Percentiles rank a stretch among this genome's conserved stretches.
These are phyloP conservation scores for Dendrolimus pini DNA, from an alignment of 2,888 invertebrate genomes.

Conservation along the genomic window DNA sequence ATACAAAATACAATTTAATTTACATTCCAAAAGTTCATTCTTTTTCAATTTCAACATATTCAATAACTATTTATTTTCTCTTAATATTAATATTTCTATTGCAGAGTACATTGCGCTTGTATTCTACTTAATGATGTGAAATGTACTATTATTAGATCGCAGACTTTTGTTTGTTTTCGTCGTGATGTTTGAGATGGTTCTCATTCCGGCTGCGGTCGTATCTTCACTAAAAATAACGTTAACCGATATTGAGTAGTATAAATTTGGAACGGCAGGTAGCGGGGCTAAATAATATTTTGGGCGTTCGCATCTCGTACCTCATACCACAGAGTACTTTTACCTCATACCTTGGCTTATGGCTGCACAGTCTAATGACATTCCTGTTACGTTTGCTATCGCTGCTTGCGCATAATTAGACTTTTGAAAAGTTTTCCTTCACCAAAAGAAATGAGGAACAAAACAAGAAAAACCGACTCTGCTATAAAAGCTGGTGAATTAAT, in stretches of 20 bases:
- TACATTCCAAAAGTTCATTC: too few relatives aligned
- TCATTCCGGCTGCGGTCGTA: conserved; percentile 37
- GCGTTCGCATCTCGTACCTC: conserved; percentile 29
- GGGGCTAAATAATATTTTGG: conserved; percentile 55
- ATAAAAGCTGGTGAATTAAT: conserved; percentile 81
- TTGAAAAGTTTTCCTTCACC: not conserved
- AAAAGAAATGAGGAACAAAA: conserved; percentile 60
- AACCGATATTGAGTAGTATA: conserved; percentile 50
- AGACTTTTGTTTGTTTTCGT: conserved; percentile 42
- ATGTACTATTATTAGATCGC: too few relatives aligned
- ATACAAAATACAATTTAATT: too few relatives aligned
- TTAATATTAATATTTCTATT: too few relatives aligned
- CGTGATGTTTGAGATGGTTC: conserved; percentile 34
- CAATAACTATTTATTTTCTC: too few relatives aligned
- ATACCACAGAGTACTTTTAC: not conserved
- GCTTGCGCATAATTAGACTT: not conserved
- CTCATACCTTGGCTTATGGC: not conserved
- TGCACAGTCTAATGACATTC: conserved; percentile 34
- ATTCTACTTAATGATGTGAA: too few relatives aligned
- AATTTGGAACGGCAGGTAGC: conserved; percentile 57
- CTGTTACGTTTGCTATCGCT: conserved; percentile 8
- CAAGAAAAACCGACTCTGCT: conserved; percentile 43
- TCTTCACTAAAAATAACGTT: conserved; percentile 65
- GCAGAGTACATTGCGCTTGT: too few relatives aligned
- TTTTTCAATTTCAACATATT: too few relatives aligned